Evolutionary conservation across 2,888 invertebrate species (phyloP).

Genomic region (Argyresthia goedartella): DNA sequence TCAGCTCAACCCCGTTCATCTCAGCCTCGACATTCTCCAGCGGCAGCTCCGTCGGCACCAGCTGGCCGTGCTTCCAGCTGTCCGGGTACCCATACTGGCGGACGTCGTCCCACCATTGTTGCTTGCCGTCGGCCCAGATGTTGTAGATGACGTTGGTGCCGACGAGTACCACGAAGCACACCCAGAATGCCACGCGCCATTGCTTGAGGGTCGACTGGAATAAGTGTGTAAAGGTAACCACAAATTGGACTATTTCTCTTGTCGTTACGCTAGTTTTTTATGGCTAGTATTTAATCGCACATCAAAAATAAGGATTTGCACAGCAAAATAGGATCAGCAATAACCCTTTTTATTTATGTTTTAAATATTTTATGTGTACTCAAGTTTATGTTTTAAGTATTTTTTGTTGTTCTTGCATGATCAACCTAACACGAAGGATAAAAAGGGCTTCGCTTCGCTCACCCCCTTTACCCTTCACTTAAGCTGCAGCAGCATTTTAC

Average conservation of each 20-base stretch:
- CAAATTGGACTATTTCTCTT: neutral
- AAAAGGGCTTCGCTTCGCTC: no score
- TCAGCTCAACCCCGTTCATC: no score
- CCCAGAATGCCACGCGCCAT: conserved; percentile 76
- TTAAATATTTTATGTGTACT: no score
- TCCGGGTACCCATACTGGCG: conserved; percentile 26
- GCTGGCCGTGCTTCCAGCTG: conserved; percentile 21
- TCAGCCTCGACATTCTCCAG: no score
- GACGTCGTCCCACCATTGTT: conserved; percentile 74
- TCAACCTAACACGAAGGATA: no score
- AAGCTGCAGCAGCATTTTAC: no score
- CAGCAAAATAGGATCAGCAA: neutral
- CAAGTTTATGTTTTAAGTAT: no score
- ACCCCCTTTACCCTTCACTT: no score
- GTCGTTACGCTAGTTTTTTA: neutral
- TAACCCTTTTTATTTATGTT: no score
- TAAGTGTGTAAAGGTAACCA: conserved; percentile 3
- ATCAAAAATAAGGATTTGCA: no score
- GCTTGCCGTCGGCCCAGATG: conserved; percentile 71
- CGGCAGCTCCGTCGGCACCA: conserved; percentile 13
- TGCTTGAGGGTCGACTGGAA: conserved; percentile 49
- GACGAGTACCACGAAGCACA: conserved; percentile 68
- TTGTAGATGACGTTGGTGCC: conserved; percentile 69
- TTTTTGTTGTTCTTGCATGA: no score
- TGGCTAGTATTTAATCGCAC: no score